phyloP scores from a whole-genome alignment of 2,888 invertebrate species.

The Stictocephala bisonia region DNA sequence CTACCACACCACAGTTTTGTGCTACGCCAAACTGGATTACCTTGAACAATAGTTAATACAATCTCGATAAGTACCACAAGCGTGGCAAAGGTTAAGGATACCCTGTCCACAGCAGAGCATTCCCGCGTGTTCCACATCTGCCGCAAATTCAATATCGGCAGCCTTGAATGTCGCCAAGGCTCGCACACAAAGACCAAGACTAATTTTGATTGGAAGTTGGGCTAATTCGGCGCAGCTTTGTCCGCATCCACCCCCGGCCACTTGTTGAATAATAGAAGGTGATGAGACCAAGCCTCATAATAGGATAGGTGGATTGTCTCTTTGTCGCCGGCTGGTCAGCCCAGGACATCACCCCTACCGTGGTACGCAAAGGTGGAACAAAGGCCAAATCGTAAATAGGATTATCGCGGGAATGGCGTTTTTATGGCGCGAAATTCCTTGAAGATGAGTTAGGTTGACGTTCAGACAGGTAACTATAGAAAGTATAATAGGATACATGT shows the following conservation, averaged over 20 bases:
- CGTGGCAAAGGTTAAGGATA: conserved; percentile 26
- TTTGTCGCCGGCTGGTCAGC: conserved; percentile 21
- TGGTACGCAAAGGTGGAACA: too few relatives aligned
- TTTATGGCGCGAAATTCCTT: too few relatives aligned
- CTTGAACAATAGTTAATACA: conserved; percentile 29
- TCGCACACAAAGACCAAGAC: conserved; percentile 17
- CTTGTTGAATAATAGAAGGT: neutral
- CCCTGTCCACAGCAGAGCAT: too few relatives aligned
- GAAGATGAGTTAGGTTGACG: too few relatives aligned
- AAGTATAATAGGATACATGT: too few relatives aligned
- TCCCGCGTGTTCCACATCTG: conserved; percentile 31
- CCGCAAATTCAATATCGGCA: conserved; percentile 36
- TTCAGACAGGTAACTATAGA: too few relatives aligned
- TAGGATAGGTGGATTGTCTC: neutral
- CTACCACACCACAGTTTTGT: neutral
- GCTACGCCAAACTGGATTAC: conserved; percentile 29
- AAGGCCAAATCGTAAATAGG: too few relatives aligned
- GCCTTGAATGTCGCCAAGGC: conserved; percentile 21
- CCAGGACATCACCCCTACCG: conserved; percentile 32
- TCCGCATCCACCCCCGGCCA: neutral
- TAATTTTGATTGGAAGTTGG: conserved; percentile 30
- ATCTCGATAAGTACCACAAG: neutral
- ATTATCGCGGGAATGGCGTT: too few relatives aligned
- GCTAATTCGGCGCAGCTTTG: conserved; percentile 21
- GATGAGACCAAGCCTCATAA: conserved; percentile 16